Conservation (phyloP, 1,140 invertebrate genomes). For the Augochlora pura region DNA sequence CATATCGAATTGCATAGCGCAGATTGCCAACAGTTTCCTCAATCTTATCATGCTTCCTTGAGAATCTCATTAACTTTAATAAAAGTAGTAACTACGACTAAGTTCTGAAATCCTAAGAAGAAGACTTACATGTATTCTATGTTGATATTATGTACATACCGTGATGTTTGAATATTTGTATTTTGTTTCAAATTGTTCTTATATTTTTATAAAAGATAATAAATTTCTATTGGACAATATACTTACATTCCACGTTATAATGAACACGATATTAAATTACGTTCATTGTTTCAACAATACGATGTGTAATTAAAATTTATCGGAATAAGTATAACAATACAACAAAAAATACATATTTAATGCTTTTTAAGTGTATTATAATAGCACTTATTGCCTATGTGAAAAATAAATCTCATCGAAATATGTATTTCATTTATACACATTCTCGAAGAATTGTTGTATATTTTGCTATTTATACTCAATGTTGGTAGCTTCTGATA, state of each 20-base stretch:
- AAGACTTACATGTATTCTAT: background rate
- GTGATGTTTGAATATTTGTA: conserved; percentile 4
- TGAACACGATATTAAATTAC: background rate
- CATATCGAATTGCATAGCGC: background rate
- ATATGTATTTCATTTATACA: conserved; percentile 27
- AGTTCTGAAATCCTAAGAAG: conserved; percentile 7
- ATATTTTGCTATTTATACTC: conserved; percentile 40
- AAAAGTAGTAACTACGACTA: background rate
- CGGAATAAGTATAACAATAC: background rate
- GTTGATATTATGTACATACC: too few relatives aligned
- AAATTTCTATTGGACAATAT: conserved; percentile 2
- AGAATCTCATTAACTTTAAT: conserved; percentile 2
- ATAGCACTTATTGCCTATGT: conserved; percentile 26
- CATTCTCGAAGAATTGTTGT: conserved; percentile 39
- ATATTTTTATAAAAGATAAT: background rate
- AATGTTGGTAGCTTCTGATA: conserved; percentile 24
- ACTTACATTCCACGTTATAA: conserved; percentile 4
- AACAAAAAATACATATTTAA: conserved; percentile 18
- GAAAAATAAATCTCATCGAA: conserved; percentile 15
- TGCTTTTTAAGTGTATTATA: conserved; percentile 19
- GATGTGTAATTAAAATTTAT: conserved; percentile 6
- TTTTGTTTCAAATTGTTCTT: background rate
- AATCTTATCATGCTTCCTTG: conserved; percentile 15
- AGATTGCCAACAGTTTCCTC: conserved; percentile 1
- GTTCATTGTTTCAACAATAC: background rate